Conservation (phyloP, 2,888 invertebrate genomes). For the Xestoiulus laeticollis region DNA sequence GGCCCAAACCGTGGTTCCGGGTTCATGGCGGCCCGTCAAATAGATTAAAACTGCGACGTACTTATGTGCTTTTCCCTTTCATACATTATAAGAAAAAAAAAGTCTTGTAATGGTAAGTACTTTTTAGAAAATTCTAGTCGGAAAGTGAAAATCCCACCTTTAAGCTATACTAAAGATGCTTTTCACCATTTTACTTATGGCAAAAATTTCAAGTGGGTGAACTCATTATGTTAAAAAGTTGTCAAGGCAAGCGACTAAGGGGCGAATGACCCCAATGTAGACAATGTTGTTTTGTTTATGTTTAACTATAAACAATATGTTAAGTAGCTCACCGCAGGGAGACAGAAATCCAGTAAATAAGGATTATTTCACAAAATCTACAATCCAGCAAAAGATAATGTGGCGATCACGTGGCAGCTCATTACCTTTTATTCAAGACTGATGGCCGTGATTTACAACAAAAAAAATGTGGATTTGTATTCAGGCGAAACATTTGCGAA, state of each 20-base stretch:
- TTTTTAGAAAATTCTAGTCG: no score
- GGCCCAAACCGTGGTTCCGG: no score
- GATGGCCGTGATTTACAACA: not conserved
- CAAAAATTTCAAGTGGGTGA: not conserved
- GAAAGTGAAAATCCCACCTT: not conserved
- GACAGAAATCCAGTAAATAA: not conserved
- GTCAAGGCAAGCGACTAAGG: conserved; percentile 15
- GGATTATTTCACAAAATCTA: conserved; percentile 14
- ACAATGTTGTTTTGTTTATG: conserved; percentile 17
- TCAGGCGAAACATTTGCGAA: not conserved
- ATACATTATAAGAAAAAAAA: no score
- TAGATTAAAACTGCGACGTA: no score
- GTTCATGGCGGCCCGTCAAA: no score
- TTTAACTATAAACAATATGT: conserved; percentile 24
- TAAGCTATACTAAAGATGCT: no score
- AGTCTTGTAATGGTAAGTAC: no score
- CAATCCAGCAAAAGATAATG: not conserved
- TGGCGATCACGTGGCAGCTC: not conserved
- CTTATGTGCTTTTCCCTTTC: no score
- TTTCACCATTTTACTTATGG: not conserved
- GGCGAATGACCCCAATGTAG: conserved; percentile 26
- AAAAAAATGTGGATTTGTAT: not conserved
- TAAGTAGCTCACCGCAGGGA: conserved; percentile 26
- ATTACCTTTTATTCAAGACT: conserved; percentile 26
- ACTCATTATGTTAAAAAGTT: conserved; percentile 9